These are phyloP conservation scores for Dendrocincla fuliginosa DNA, from an alignment of 2,797 vertebrate species.

Conservation along the genomic window DNA sequence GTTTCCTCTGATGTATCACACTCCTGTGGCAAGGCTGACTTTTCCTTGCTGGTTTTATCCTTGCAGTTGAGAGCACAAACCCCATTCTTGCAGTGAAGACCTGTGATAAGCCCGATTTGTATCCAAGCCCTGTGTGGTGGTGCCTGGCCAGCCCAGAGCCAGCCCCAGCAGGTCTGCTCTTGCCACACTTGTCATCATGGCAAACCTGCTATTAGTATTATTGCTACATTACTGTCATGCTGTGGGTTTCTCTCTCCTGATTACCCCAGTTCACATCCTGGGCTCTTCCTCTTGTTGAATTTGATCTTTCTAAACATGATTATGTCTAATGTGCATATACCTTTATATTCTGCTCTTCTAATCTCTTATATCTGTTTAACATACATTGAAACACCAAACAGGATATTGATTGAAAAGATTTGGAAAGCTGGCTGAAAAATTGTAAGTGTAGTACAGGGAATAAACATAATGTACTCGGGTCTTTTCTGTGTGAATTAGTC, in stretches of 20 bases:
- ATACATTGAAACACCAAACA: not conserved
- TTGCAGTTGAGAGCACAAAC: not conserved
- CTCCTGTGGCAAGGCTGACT: not conserved
- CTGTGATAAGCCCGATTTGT: not conserved
- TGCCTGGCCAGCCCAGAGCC: not conserved
- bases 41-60: not conserved
- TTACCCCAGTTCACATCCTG: not conserved
- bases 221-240: not conserved
- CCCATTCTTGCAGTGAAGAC: not conserved
- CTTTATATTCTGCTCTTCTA: not conserved
- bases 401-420: not conserved
- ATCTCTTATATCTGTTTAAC: not conserved
- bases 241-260: not conserved
- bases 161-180: not conserved
- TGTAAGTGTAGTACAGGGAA: not conserved
- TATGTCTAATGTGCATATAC: not conserved
- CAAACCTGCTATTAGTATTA: not conserved
- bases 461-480: not conserved
- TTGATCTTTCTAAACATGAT: not conserved
- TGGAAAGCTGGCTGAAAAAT: not conserved
- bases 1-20: not conserved
- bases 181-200: accelerated
- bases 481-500: not conserved
- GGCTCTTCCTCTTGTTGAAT: not conserved
- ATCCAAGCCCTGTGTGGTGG: not conserved